phyloP scores from a whole-genome alignment of 2,113 vertebrate species.

The Henicopernis longicauda region DNA sequence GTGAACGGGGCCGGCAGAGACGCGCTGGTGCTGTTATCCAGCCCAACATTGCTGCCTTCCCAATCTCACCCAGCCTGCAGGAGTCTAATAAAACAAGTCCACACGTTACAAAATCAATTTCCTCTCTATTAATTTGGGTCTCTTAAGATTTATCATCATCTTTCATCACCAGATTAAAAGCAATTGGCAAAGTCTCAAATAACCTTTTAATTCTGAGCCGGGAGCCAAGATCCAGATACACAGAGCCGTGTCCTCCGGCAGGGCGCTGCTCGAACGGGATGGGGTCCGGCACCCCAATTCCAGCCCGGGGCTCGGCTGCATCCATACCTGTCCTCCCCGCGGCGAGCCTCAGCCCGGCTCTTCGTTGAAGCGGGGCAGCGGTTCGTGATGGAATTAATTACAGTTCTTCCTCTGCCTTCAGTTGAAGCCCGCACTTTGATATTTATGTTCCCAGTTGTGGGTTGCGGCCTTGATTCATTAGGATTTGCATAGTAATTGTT shows the following conservation, averaged over 20 bases:
- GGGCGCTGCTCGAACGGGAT: fast-evolving
- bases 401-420: conserved; percentile 3
- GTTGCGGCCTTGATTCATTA: conserved; percentile 48
- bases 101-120: conserved; percentile 66
- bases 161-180: conserved; percentile 63
- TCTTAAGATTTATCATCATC: conserved; percentile 63
- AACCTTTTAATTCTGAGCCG: conserved; percentile 57
- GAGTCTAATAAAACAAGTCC: conserved; percentile 60
- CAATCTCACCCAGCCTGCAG: neutral
- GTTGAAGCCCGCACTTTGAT: conserved; percentile 27
- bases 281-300: neutral
- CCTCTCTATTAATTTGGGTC: conserved; percentile 71
- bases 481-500: conserved; percentile 64
- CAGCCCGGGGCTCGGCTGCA: neutral
- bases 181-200: conserved; percentile 66
- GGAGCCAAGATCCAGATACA: neutral
- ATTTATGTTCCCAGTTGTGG: conserved; percentile 46
- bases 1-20: fast-evolving
- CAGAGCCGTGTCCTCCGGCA: neutral
- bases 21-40: neutral
- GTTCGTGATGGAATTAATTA: conserved; percentile 12
- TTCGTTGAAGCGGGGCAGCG: fast-evolving
- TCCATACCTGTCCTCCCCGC: neutral
- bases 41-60: neutral
- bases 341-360: neutral